phyloP scores from a whole-genome alignment of 1,140 invertebrate species.

The Drosophila carrolli region DNA sequence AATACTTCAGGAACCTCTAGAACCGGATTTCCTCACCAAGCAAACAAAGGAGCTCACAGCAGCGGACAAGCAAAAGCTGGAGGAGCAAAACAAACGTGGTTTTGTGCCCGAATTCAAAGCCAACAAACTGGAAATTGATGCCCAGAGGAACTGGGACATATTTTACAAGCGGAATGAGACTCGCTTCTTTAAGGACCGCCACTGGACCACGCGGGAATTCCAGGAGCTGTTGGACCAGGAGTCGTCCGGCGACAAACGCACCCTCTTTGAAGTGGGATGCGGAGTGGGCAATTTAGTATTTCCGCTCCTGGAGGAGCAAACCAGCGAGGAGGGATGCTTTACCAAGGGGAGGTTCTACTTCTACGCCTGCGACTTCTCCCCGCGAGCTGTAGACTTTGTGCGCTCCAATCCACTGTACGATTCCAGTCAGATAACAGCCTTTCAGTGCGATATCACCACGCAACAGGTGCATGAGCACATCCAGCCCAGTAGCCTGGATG shows the following conservation, averaged over 20 bases:
- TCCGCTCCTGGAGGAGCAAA: conserved; percentile 94
- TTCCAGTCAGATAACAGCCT: conserved; percentile 88
- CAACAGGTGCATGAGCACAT: conserved; percentile 87
- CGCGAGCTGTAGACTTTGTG: conserved; percentile 94
- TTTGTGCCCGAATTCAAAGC: conserved; percentile 92
- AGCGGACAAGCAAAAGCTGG: conserved; percentile 87
- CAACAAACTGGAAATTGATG: conserved; percentile 92
- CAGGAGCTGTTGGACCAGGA: conserved; percentile 90
- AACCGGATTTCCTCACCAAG: conserved; percentile 54
- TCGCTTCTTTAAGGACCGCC: conserved; percentile 97
- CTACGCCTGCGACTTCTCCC: conserved; percentile 97
- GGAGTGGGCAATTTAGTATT: conserved; percentile 99
- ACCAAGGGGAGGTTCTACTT: conserved; percentile 88
- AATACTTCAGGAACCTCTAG: conserved; percentile 2
- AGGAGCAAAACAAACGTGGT: conserved; percentile 88
- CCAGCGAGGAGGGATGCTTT: conserved; percentile 7
- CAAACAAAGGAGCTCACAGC: conserved; percentile 84
- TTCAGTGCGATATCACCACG: conserved; percentile 90
- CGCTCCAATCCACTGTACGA: conserved; percentile 87
- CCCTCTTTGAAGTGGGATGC: conserved; percentile 95
- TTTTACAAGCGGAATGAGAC: conserved; percentile 98
- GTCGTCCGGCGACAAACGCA: conserved; percentile 52
- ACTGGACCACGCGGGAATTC: conserved; percentile 99
- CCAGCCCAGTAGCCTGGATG: conserved; percentile 88
- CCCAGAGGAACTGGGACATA: conserved; percentile 97